These are phyloP conservation scores for Poecilobothrus nobilitatus DNA, from an alignment of 2,888 invertebrate species.

Conservation along the genomic window DNA sequence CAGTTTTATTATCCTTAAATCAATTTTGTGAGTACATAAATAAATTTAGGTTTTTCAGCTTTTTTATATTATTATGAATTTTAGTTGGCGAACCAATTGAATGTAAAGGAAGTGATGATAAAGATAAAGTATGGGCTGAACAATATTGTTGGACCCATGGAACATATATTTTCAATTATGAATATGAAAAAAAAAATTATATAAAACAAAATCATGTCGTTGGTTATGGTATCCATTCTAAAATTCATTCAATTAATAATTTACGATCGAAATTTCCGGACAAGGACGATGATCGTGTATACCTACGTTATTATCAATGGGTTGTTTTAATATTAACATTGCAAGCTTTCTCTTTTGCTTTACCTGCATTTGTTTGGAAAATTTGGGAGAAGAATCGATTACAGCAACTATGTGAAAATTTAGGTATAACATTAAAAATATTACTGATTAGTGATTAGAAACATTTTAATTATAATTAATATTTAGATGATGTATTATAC, in stretches of 20 bases:
- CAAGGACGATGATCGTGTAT: conserved; percentile 28
- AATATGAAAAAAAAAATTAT: conserved; percentile 12
- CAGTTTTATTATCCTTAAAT: conserved; percentile 66
- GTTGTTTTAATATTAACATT: conserved; percentile 36
- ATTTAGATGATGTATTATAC: background rate
- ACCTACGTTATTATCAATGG: conserved; percentile 42
- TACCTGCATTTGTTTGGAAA: conserved; percentile 41
- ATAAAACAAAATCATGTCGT: conserved; percentile 35
- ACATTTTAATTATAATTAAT: background rate
- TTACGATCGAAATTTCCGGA: conserved; percentile 30
- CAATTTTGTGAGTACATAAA: conserved; percentile 51
- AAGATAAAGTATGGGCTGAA: conserved; percentile 53
- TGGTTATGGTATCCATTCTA: conserved; percentile 40
- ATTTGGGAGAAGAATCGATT: conserved; percentile 46
- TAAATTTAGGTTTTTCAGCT: background rate
- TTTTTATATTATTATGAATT: no score
- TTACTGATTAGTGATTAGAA: background rate
- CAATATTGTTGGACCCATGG: conserved; percentile 74
- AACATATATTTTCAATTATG: conserved; percentile 49
- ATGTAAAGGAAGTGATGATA: conserved; percentile 53
- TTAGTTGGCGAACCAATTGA: conserved; percentile 69
- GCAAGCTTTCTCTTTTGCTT: conserved; percentile 36
- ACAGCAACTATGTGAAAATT: conserved; percentile 35
- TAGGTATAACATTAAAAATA: conserved; percentile 25
- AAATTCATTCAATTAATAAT: conserved; percentile 40